A percentile compares a stretch with the other conserved stretches of the same genome.
These are phyloP conservation scores for Echinops telfairi DNA, from an alignment of 2,113 vertebrate genomes.

Conservation along the genomic window DNA sequence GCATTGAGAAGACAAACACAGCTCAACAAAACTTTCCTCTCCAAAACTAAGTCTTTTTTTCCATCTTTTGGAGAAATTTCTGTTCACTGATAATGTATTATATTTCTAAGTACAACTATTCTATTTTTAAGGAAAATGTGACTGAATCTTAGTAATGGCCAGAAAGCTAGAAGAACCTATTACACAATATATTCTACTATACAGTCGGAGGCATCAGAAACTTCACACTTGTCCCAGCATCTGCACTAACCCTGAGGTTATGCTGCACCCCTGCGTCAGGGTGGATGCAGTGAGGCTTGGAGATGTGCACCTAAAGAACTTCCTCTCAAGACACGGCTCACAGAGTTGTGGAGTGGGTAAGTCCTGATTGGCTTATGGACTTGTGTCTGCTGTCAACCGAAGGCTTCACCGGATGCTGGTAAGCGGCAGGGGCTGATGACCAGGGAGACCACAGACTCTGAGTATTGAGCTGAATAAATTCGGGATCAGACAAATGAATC, in stretches of 20 bases:
- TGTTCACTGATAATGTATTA: background rate
- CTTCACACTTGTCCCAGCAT: conserved; percentile 5
- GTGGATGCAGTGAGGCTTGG: no score
- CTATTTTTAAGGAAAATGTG: background rate
- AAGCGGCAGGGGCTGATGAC: no score
- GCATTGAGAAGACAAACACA: no score
- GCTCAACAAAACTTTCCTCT: background rate
- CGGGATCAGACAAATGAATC: no score
- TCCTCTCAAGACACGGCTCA: no score
- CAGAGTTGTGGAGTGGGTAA: no score
- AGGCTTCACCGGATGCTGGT: no score
- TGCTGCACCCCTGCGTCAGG: background rate
- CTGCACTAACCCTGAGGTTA: background rate
- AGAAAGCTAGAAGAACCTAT: background rate
- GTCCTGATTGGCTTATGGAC: no score
- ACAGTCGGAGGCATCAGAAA: conserved; percentile 28
- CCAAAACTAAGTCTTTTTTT: background rate
- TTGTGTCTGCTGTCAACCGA: no score
- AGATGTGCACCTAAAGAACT: no score
- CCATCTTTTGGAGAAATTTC: background rate
- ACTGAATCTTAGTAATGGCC: background rate
- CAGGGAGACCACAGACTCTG: no score
- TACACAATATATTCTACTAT: background rate
- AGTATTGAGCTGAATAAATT: no score
- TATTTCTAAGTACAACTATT: background rate